Base-by-base conservation (phyloP, 1,140 invertebrate genomes). In the Trypoxylus dichotomus region DNA sequence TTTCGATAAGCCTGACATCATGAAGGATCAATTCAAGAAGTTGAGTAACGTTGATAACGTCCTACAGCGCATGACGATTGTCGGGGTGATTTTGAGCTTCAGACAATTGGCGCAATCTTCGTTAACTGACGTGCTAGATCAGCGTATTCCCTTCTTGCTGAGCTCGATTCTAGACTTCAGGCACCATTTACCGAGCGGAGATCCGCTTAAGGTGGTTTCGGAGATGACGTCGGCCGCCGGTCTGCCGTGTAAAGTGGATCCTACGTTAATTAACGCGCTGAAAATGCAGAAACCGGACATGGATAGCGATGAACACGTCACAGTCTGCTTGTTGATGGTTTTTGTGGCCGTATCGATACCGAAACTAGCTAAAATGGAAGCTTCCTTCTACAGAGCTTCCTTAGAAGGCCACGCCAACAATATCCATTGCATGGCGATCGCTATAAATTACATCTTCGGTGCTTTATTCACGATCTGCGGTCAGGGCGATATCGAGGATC, bases 321-420 rank as follows among this genome's bases (percentile, higher is more conserved):
- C 97, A 27, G 95, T 98, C 1, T 99, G 98, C 87, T 88, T 99
- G 6, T 86, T 99, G 21, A 98, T 99, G 96, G 98, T 99, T 3
- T 99, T 99, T 88, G 95, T 99, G 1, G 98, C 98, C 0, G 97
- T 99, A 32, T 97, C 97, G 0, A 94, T 99, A 81, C 98, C 98
- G 3, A 96, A 97, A 87, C 89, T 99, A n/a, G 97, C 98, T 0
- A 90, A 95, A 75, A 94, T 91, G 81, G 97, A 98, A 74, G 92
- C 91, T 71, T 96, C 96, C 0, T 95, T 96, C 80, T 97, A 97
- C 86, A 88, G 94, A 83, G 95, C 97, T 3, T 95, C 95, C 1
- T 89, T 99, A 19, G 96, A 98, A 89, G 97, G 96, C 0, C 97
- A 99, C 86, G 92, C 94, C 0, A 99, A 99, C 87, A 99, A 99